Evolutionary conservation across 1,140 invertebrate genomes (phyloP).

Genomic region (Maconellicoccus hirsutus): DNA sequence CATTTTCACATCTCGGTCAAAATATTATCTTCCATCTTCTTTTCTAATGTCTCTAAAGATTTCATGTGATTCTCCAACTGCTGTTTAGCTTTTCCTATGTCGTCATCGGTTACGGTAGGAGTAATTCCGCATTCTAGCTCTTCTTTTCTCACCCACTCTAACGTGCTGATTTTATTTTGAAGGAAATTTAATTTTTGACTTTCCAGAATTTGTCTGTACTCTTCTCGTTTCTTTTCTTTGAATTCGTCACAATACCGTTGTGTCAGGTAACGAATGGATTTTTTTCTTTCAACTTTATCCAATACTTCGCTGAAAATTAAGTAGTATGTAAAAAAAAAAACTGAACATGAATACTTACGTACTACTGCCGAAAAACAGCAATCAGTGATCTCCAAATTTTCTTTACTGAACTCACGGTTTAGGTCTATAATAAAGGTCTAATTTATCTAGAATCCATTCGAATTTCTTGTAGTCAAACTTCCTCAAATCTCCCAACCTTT

Average conservation of each 20-base stretch:
- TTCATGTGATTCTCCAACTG: slow-evolving; percentile 35
- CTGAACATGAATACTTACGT: not conserved
- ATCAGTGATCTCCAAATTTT: too few relatives aligned
- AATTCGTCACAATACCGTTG: slow-evolving; percentile 53
- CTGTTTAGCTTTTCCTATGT: slow-evolving; percentile 46
- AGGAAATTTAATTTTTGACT: slow-evolving; percentile 54
- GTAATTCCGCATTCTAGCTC: slow-evolving; percentile 50
- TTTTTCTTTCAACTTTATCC: slow-evolving; percentile 41
- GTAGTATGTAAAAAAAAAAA: not conserved
- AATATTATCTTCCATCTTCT: slow-evolving; percentile 7
- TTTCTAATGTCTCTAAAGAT: slow-evolving; percentile 10
- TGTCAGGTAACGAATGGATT: slow-evolving; percentile 50
- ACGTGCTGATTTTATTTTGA: slow-evolving; percentile 40
- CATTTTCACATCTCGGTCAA: not conserved
- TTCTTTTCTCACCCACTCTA: slow-evolving; percentile 56
- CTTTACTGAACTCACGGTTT: slow-evolving; percentile 37
- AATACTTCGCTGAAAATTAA: not conserved
- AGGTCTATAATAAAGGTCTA: slow-evolving; percentile 63
- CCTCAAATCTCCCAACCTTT: slow-evolving; percentile 52
- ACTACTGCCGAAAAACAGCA: too few relatives aligned
- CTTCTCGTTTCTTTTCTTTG: slow-evolving; percentile 46
- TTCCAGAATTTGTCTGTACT: slow-evolving; percentile 49
- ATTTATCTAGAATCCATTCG: slow-evolving; percentile 70
- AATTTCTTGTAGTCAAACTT: slow-evolving; percentile 67
- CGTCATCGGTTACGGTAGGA: slow-evolving; percentile 49